Conservation (phyloP, 2,888 invertebrate species). For the Monopis laevigella region DNA sequence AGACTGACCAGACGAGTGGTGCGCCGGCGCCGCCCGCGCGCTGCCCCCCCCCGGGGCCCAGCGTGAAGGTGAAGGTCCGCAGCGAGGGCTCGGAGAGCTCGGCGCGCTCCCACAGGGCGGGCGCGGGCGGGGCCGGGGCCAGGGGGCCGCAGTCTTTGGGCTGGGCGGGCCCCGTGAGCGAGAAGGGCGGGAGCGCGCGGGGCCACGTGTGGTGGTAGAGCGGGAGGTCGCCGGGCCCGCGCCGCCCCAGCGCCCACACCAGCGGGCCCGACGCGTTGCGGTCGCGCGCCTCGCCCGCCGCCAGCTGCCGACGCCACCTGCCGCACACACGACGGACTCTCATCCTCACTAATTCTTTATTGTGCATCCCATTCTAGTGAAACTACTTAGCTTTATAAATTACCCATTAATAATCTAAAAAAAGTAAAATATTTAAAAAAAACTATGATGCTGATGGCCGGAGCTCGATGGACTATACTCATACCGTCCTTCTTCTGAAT, state of each 20-base stretch:
- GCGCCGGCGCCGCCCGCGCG: constrained; percentile 82
- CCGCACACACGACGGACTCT: constrained; percentile 79
- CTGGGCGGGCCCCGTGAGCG: no score
- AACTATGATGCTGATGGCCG: no score
- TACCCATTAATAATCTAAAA: no score
- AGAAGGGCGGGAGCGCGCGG: background rate
- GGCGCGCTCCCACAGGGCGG: constrained; percentile 67
- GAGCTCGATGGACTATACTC: no score
- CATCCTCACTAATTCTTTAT: no score
- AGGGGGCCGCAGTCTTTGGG: background rate
- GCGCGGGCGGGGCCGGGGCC: background rate
- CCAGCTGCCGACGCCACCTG: constrained; percentile 76
- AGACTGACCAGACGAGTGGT: constrained; percentile 88
- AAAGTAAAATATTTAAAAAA: no score
- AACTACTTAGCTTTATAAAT: no score
- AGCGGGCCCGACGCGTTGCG: constrained; percentile 73
- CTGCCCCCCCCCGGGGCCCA: constrained; percentile 86
- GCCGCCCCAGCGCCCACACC: constrained; percentile 87
- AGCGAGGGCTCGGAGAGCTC: constrained; percentile 76
- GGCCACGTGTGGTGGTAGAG: constrained; percentile 71
- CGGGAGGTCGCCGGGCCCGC: constrained; percentile 86
- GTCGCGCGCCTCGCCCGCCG: constrained; percentile 83
- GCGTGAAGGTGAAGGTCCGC: constrained; percentile 79
- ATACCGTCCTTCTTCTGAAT: no score
- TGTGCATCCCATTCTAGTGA: no score